Evolutionary conservation across 2,113 vertebrate species (phyloP), one percentile per base, ranked within the genome.

Genomic region (Vimba vimba): DNA sequence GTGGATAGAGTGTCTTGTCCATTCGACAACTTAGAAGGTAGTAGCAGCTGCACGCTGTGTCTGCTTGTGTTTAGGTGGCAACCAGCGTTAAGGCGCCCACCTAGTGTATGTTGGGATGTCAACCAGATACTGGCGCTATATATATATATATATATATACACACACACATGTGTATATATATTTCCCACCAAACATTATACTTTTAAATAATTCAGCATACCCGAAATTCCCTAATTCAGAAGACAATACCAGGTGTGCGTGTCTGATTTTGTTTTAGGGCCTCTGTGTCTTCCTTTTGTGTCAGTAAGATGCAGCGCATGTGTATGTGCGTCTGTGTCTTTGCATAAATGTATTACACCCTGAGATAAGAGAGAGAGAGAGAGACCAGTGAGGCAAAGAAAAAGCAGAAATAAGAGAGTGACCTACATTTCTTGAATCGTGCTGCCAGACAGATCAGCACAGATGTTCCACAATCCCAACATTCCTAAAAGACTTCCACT

Each of bases 351-450:
- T 82, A 87, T 91, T 52, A 55, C 71, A 83, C 79, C 78, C 21
- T 69, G 64, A 78, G 79, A 87, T 84, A 74, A 88, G 85, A 82
- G 69, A 84, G 82, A 17, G 50, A 17, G 45, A 9, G 43, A 88
- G 85, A 62, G 50, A 86, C 15, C 50, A 52, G 52, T 50, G 85
- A 69, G 50, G 62, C 23, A 57, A 82, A 84, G 68, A 74, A 66
- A 85, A 43, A 62, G 33, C 83, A 87, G 89, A 91, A 92, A 91
- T 90, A 91, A 80, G 86, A 81, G 27, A 89, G 89, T 93, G 93
- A 94, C 94, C 93, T 93, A 95, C 91, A 94, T 94, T 79, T 93
- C 88, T 89, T 45, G 85, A 88, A 91, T 91, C 89, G 87, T 59
- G 55, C 90, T 88, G 84, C 80, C 92, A 93, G 91, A 93, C 89